Evolutionary conservation across 1,140 invertebrate genomes (phyloP).

Genomic region (Linepithema humile): DNA sequence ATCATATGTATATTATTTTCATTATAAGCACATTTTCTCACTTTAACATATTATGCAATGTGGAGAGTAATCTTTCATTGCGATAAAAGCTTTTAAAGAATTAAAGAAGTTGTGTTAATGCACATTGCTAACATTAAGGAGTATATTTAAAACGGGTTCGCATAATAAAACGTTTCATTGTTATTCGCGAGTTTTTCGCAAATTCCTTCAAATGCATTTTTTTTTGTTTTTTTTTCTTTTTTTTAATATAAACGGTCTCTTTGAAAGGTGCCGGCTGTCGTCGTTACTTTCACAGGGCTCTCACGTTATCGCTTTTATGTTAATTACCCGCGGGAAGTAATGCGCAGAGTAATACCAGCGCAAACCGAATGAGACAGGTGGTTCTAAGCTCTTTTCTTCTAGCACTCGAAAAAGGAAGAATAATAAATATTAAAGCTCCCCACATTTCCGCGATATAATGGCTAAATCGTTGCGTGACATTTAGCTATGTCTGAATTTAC

Average conservation of each 20-base stretch:
- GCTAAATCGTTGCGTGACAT: constrained; percentile 4
- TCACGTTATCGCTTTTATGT: constrained; percentile 53
- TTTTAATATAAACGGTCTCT: constrained; percentile 7
- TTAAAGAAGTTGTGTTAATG: constrained; percentile 7
- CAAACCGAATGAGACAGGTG: constrained; percentile 45
- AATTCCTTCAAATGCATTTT: constrained; percentile 5
- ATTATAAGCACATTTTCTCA: background rate
- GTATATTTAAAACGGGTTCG: background rate
- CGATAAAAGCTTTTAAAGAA: background rate
- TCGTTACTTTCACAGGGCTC: constrained; percentile 11
- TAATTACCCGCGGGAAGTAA: constrained; percentile 44
- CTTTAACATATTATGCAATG: background rate
- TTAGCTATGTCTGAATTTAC: background rate
- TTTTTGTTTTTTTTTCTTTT: background rate
- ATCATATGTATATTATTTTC: background rate
- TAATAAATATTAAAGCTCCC: constrained; percentile 25
- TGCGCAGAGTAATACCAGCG: constrained; percentile 18
- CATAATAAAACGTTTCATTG: constrained; percentile 12
- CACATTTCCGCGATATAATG: background rate
- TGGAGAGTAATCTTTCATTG: background rate
- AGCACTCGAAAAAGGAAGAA: background rate
- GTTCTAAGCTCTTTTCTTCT: constrained; percentile 18
- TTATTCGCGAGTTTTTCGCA: constrained; percentile 5
- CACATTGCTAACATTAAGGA: background rate
- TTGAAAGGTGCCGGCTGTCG: constrained; percentile 13